Percentiles rank a stretch among this genome's conserved stretches.
These are phyloP conservation scores for Dysidea cf. avara DNA, from an alignment of 37 sponge, comb jelly and placozoan genomes.

Conservation along the genomic window DNA sequence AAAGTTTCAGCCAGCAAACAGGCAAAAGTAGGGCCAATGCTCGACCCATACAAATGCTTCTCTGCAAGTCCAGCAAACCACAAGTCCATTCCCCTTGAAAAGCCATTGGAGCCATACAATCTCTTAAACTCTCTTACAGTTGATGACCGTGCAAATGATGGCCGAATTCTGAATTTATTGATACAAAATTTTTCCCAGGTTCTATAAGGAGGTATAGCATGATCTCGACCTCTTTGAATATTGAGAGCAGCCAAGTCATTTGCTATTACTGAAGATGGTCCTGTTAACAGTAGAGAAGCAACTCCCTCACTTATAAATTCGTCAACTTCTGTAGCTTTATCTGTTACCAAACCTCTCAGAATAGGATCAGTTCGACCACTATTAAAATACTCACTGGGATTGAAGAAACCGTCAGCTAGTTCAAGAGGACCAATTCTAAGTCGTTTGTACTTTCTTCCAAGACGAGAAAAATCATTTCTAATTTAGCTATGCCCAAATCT, in stretches of 20 bases:
- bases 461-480: constrained; percentile 45
- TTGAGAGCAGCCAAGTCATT: constrained; percentile 84
- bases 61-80: constrained; percentile 87
- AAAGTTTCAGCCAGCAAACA: constrained; percentile 69
- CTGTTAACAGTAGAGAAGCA: constrained; percentile 53
- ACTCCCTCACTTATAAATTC: constrained; percentile 28
- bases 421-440: constrained; percentile 37
- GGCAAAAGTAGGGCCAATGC: constrained; percentile 85
- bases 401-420: constrained; percentile 57
- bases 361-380: constrained; percentile 59
- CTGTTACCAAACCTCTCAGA: constrained; percentile 47
- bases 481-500: constrained; percentile 86
- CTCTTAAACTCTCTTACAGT: neutral
- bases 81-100: constrained; percentile 74
- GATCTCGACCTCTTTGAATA: constrained; percentile 90
- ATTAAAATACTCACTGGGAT: constrained; percentile 49
- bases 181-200: constrained; percentile 55
- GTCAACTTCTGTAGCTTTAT: constrained; percentile 45
- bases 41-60: constrained; percentile 44
- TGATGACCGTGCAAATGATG: neutral
- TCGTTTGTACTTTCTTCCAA: constrained; percentile 34
- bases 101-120: constrained; percentile 57
- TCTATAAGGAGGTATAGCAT: no score
- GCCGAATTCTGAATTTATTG: constrained; percentile 13
- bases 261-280: constrained; percentile 34